These are phyloP conservation scores for Tyria jacobaeae DNA, from an alignment of 2,888 invertebrate genomes.

Conservation along the genomic window DNA sequence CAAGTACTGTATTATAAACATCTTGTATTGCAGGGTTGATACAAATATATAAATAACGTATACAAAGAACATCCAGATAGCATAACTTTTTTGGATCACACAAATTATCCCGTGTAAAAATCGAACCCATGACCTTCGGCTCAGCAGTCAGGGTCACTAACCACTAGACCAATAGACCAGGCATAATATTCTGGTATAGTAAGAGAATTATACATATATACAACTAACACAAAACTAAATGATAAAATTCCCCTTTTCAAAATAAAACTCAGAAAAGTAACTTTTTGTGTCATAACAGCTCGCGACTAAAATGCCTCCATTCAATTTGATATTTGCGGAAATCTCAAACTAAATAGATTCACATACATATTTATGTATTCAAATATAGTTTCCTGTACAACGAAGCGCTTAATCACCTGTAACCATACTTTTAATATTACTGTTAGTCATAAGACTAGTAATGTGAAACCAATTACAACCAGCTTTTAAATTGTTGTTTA, in stretches of 20 bases:
- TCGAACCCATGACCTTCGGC: no score
- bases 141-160: no score
- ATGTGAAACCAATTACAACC: neutral
- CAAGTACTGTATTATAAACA: no score
- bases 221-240: neutral
- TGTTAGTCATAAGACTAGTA: neutral
- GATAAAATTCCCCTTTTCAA: neutral
- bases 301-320: constrained; percentile 23
- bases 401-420: constrained; percentile 57
- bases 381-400: constrained; percentile 53
- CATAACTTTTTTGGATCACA: no score
- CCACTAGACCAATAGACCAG: no score
- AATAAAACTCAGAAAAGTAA: constrained; percentile 3
- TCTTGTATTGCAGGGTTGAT: no score
- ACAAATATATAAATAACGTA: no score
- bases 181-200: no score
- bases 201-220: neutral
- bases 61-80: no score
- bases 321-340: constrained; percentile 45
- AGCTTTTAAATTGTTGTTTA: no score
- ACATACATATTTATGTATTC: constrained; percentile 71
- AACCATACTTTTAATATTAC: constrained; percentile 46
- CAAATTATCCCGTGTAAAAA: no score
- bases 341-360: constrained; percentile 49
- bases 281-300: neutral